Evolutionary conservation across 2,113 vertebrate genomes (phyloP).

Genomic region (Columba janthina): DNA sequence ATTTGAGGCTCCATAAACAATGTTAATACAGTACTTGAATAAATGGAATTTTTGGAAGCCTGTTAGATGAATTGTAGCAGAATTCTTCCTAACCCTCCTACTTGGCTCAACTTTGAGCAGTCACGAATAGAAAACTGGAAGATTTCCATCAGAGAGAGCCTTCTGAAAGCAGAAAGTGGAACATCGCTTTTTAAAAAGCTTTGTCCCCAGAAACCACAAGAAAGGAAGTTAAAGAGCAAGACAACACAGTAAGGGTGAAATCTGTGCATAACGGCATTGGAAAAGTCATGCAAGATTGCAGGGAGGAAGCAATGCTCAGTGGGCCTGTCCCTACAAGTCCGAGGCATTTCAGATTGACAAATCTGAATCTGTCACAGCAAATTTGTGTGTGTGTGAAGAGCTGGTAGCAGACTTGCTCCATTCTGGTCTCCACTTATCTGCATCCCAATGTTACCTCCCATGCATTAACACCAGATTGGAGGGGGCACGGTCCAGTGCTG

Average conservation of each 20-base stretch:
- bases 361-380: neutral
- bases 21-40: neutral
- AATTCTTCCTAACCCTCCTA: neutral
- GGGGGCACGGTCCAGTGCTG: neutral
- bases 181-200: neutral
- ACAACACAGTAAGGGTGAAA: neutral
- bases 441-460: neutral
- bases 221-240: slow-evolving; percentile 9
- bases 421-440: neutral
- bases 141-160: neutral
- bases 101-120: neutral
- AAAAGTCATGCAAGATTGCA: neutral
- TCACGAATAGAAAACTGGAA: neutral
- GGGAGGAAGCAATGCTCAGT: neutral
- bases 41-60: neutral
- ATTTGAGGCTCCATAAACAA: neutral
- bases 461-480: neutral
- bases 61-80: neutral
- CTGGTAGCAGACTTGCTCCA: neutral
- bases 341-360: neutral
- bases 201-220: neutral
- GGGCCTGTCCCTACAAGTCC: neutral
- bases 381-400: accelerated
- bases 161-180: neutral
- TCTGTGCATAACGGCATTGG: neutral